Base-by-base conservation (phyloP, 2,113 vertebrate species). In the Trogon melanurus region DNA sequence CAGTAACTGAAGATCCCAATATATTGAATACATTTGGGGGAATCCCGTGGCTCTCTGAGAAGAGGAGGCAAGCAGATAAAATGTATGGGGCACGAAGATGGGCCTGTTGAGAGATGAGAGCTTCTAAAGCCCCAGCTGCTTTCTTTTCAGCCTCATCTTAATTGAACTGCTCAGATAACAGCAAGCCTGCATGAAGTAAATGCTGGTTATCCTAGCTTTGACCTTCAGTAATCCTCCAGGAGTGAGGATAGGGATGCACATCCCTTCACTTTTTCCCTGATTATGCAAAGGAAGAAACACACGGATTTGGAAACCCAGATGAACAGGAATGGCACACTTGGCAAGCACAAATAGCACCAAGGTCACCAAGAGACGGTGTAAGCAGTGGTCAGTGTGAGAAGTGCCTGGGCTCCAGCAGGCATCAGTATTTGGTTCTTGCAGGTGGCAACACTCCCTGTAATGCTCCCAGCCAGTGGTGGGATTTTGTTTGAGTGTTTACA, bases 131-230 rank as follows among this genome's bases (percentile, higher is more conserved):
- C 91, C 73, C 53, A 94, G 67, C 45, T 89, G 90, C 85, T 84
- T 94, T 91, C 27, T 27, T 91, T 93, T 86, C 83, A 72, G 50
- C 45, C 17, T 91, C 79, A 53, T 92, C 82, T 91, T 94, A 95
- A 94, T 85, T 94, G 85, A 96, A 86, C 85, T 75, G 91, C 57
- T 93, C 38, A 86, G 88, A 86, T 90, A 96, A 87, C 82, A 89
- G 86, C 76, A 94, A 61, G 26, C 57, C 88, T 61, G 15, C 62
- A 34, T 32, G 65, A 94, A 96, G 62, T 61, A 88, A 93, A 74
- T 48, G 57, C 57, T 48, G 61, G 61, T 89, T 92, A 65, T 91
- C 79, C 83, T 67, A 91, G 83, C 73, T 91, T 72, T 93, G 86
- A 93, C 92, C 92, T 96, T 92, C 88, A 95, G 38, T 62, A 88